phyloP scores from a whole-genome alignment of 2,797 vertebrate species.

The Esox masquinongy region DNA sequence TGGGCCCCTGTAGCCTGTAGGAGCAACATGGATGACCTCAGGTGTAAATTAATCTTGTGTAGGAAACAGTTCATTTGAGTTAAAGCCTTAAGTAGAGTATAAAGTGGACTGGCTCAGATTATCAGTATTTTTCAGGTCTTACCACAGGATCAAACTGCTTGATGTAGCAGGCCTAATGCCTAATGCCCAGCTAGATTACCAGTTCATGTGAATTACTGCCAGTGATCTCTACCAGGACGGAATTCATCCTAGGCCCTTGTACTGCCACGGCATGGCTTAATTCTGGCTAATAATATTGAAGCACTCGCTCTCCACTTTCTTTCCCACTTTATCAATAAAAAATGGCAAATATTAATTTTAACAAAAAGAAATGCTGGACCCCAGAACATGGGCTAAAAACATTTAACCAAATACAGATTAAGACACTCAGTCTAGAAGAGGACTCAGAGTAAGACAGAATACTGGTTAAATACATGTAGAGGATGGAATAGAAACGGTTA shows the following conservation, averaged over 20 bases:
- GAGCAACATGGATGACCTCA: neutral
- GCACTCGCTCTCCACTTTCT: too few relatives aligned
- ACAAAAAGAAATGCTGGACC: too few relatives aligned
- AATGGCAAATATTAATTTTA: too few relatives aligned
- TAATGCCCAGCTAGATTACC: neutral
- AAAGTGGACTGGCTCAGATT: neutral
- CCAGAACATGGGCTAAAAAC: too few relatives aligned
- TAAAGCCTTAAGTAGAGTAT: neutral
- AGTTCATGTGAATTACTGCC: neutral
- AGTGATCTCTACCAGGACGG: neutral
- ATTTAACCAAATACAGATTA: too few relatives aligned
- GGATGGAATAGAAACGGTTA: neutral
- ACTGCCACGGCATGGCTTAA: too few relatives aligned
- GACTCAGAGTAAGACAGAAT: neutral
- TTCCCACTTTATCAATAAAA: too few relatives aligned
- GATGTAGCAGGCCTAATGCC: neutral
- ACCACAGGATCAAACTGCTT: neutral
- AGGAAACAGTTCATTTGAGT: neutral
- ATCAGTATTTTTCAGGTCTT: neutral
- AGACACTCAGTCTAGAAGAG: neutral
- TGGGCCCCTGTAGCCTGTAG: neutral
- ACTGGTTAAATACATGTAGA: neutral
- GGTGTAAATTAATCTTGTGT: neutral
- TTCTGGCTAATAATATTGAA: too few relatives aligned
- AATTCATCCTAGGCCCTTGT: too few relatives aligned